Percentiles rank a stretch among this genome's conserved stretches.
Evolutionary conservation across 2,888 invertebrate genomes (phyloP).

Genomic region (Meta bourneti): DNA sequence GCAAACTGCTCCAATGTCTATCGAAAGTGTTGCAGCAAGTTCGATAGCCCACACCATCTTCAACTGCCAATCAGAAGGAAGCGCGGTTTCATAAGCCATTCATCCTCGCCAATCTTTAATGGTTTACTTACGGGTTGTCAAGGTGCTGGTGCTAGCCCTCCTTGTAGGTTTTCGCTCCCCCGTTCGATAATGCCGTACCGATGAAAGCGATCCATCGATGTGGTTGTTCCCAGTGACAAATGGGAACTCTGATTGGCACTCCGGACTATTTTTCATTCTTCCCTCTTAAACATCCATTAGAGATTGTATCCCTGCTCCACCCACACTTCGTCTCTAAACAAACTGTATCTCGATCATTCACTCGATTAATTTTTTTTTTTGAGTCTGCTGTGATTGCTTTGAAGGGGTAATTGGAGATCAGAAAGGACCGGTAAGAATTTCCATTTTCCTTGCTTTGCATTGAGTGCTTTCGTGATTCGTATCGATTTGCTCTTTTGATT

Average conservation of each 20-base stretch:
- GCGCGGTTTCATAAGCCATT: background rate
- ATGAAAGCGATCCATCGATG: constrained; percentile 66
- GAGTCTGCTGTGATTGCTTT: too few relatives aligned
- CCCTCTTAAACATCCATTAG: background rate
- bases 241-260: constrained; percentile 61
- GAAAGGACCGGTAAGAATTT: too few relatives aligned
- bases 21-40: background rate
- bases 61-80: background rate
- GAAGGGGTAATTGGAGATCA: too few relatives aligned
- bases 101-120: constrained; percentile 31
- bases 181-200: constrained; percentile 46
- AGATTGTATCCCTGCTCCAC: background rate
- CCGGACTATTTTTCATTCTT: constrained; percentile 15
- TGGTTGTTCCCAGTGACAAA: constrained; percentile 60
- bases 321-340: constrained; percentile 17
- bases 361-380: too few relatives aligned
- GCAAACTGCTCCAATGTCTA: background rate
- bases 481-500: too few relatives aligned
- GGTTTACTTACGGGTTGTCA: constrained; percentile 44
- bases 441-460: too few relatives aligned
- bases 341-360: constrained; percentile 29
- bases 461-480: too few relatives aligned
- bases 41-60: background rate
- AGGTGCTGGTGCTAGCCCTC: background rate
- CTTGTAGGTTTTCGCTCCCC: background rate